Percentiles rank a stretch among this genome's conserved stretches.
Evolutionary conservation across 2,888 invertebrate genomes (phyloP).

Genomic region (Trimorus sp.): DNA sequence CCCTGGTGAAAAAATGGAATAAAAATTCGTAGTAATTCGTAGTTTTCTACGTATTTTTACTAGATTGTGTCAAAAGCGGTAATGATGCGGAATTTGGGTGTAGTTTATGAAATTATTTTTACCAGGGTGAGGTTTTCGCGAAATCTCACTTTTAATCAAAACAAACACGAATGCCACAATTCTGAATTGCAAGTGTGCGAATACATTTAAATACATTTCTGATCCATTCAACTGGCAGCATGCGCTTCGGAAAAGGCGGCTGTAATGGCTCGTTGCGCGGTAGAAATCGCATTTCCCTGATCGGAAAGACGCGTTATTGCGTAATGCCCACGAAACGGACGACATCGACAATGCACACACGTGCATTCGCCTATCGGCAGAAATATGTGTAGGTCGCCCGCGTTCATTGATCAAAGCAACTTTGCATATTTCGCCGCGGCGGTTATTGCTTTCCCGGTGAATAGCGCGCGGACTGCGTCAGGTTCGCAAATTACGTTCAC

Average conservation of each 20-base stretch:
- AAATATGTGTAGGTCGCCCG: constrained; percentile 50
- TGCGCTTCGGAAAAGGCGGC: too few species aligned
- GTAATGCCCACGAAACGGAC: constrained; percentile 8
- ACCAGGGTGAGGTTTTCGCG: too few species aligned
- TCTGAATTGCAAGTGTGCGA: constrained; percentile 22
- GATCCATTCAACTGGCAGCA: not conserved
- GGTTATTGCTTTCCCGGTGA: constrained; percentile 44
- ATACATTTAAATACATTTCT: constrained; percentile 45
- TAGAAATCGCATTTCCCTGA: not conserved
- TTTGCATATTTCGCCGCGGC: constrained; percentile 44
- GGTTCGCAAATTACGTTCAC: constrained; percentile 29
- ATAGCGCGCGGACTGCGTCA: constrained; percentile 15
- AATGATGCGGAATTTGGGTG: too few species aligned
- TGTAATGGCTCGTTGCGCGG: too few species aligned
- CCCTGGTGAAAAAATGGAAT: too few species aligned
- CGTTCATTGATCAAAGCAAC: constrained; percentile 55
- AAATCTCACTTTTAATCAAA: constrained; percentile 16
- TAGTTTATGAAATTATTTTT: too few species aligned
- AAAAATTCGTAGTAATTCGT: too few species aligned
- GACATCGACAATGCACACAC: not conserved
- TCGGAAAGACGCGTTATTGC: not conserved
- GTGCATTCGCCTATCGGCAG: not conserved
- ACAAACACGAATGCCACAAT: constrained; percentile 25
- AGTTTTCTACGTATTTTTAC: too few species aligned
- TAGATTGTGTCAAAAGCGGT: too few species aligned